These are phyloP conservation scores for Melipona quadrifasciata DNA, from an alignment of 1,140 invertebrate species.

Conservation along the genomic window DNA sequence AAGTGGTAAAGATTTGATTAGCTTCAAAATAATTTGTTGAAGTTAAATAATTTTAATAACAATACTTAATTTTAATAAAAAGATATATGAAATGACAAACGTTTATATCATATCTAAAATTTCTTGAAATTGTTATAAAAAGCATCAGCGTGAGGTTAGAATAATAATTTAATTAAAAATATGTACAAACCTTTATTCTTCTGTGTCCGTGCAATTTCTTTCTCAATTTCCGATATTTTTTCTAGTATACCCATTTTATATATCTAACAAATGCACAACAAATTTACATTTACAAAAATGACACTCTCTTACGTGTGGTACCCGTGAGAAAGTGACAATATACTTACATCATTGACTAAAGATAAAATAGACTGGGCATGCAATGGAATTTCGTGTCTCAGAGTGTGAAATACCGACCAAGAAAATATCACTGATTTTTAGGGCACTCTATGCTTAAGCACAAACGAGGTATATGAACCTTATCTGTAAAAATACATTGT, in stretches of 20 bases:
- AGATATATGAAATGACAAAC: not conserved
- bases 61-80: not conserved
- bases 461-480: no score
- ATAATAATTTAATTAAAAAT: slow-evolving; percentile 32
- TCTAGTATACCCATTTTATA: slow-evolving; percentile 96
- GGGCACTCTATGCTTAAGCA: no score
- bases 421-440: no score
- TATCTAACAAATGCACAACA: not conserved
- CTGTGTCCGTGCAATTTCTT: slow-evolving; percentile 98
- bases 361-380: not conserved
- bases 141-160: slow-evolving; percentile 11
- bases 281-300: slow-evolving; percentile 47
- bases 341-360: slow-evolving; percentile 1
- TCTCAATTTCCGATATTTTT: slow-evolving; percentile 98
- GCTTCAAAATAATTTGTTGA: not conserved
- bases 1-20: not conserved
- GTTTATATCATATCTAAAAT: not conserved
- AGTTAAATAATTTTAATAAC: not conserved
- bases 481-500: no score
- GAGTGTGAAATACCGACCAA: no score
- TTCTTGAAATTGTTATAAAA: slow-evolving; percentile 1
- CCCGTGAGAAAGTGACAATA: not conserved
- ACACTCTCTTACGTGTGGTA: not conserved
- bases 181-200: slow-evolving; percentile 97
- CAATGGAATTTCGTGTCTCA: no score